These are phyloP conservation scores for Mormyrus iriodes DNA, from an alignment of 2,113 vertebrate genomes.

Conservation along the genomic window DNA sequence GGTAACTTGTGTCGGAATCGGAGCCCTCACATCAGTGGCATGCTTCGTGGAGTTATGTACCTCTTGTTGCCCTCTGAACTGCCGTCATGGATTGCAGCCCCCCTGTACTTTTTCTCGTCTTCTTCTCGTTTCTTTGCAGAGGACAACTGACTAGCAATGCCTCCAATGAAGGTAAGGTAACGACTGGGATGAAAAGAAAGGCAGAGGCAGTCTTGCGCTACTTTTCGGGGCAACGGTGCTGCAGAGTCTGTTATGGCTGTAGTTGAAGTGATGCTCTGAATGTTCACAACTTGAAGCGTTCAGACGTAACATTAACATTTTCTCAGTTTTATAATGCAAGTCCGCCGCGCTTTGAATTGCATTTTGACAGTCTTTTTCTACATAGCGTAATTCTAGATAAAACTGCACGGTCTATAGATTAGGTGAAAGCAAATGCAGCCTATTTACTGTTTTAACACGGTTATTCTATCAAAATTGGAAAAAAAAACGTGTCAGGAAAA, in stretches of 20 bases:
- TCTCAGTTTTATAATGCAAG: background rate
- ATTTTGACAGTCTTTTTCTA: background rate
- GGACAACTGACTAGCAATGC: conserved; percentile 66
- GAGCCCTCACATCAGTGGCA: conserved; percentile 77
- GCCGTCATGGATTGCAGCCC: conserved; percentile 82
- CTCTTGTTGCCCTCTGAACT: conserved; percentile 72
- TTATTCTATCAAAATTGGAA: background rate
- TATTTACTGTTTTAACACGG: background rate
- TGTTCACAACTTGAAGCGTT: background rate
- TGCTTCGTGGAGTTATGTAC: conserved; percentile 85
- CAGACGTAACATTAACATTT: background rate
- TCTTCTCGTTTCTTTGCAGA: conserved; percentile 52
- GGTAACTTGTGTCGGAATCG: conserved; percentile 64
- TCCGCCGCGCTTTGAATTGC: background rate
- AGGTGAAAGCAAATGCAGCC: background rate
- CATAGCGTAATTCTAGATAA: background rate
- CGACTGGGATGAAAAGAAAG: conserved; percentile 15
- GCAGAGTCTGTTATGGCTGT: background rate
- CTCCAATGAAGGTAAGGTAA: conserved; percentile 83
- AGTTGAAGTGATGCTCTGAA: conserved; percentile 20
- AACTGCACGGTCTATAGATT: background rate
- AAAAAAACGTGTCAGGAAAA: background rate
- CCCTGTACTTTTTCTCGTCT: conserved; percentile 58
- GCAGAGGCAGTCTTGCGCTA: conserved; percentile 5
- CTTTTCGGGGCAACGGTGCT: background rate